phyloP scores from a whole-genome alignment of 2,113 vertebrate genomes.

The Tragelaphus scriptus region DNA sequence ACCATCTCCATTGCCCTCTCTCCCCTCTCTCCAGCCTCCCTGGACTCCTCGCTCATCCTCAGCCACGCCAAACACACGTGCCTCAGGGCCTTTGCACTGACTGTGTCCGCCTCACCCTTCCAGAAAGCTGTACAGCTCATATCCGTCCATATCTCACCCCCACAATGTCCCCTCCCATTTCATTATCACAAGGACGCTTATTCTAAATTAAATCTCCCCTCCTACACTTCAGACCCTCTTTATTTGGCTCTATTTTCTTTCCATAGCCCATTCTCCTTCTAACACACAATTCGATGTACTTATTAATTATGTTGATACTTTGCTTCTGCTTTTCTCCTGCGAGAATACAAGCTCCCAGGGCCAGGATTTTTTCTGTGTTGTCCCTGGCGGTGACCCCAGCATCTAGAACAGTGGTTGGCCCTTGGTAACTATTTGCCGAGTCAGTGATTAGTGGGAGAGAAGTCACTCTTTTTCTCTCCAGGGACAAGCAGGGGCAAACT shows the following conservation, averaged over 20 bases:
- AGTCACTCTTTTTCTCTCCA: neutral
- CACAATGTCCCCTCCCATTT: neutral
- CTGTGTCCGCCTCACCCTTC: neutral
- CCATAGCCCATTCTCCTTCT: neutral
- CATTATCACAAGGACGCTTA: neutral
- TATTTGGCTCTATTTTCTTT: neutral
- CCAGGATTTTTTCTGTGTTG: neutral
- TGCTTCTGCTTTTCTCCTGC: neutral
- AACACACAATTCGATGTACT: neutral
- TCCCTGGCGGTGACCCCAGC: neutral
- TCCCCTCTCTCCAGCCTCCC: neutral
- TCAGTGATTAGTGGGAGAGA: neutral
- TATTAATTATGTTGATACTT: neutral
- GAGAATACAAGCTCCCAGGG: neutral
- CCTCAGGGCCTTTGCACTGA: neutral
- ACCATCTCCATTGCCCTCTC: neutral
- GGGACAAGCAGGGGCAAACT: neutral
- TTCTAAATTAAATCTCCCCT: neutral
- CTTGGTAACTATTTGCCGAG: neutral
- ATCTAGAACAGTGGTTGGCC: neutral
- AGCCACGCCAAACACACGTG: accelerated
- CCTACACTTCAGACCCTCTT: neutral
- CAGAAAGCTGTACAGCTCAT: neutral
- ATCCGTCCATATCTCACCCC: too few species aligned
- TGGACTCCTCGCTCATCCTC: neutral